These are phyloP conservation scores for Microchirus variegatus DNA, from an alignment of 2,797 vertebrate species.

Conservation along the genomic window DNA sequence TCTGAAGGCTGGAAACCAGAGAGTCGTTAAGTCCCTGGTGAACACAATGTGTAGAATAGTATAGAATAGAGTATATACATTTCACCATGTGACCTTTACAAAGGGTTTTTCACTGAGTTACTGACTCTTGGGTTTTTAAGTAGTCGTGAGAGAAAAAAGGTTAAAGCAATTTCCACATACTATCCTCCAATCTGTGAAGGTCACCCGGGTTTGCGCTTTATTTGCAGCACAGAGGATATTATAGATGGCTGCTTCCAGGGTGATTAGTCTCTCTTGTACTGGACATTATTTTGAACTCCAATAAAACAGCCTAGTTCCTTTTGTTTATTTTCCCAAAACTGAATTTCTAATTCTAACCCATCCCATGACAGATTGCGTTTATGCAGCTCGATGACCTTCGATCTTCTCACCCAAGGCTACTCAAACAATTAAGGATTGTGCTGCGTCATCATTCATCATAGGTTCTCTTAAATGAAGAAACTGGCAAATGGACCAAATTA, in stretches of 20 bases:
- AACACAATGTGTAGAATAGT: background rate
- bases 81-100: slow-evolving; percentile 31
- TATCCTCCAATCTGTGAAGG: slow-evolving; percentile 22
- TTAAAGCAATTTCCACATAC: slow-evolving; percentile 17
- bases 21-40: too few species aligned
- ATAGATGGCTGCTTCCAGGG: background rate
- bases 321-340: too few species aligned
- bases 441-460: background rate
- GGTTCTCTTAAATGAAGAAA: background rate
- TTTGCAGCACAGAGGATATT: too few species aligned
- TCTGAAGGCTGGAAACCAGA: too few species aligned
- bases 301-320: too few species aligned
- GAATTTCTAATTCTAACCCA: too few species aligned
- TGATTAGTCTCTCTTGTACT: background rate
- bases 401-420: background rate
- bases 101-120: slow-evolving; percentile 1
- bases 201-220: background rate
- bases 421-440: background rate
- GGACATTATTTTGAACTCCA: too few species aligned
- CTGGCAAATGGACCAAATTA: too few species aligned
- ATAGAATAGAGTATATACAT: slow-evolving; percentile 6
- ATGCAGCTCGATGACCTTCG: slow-evolving; percentile 18
- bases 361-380: too few species aligned
- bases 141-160: slow-evolving; percentile 15
- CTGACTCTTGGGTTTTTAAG: background rate